These are phyloP conservation scores for Alloscopus bannaensis DNA, from an alignment of 2,888 invertebrate genomes.

Conservation along the genomic window DNA sequence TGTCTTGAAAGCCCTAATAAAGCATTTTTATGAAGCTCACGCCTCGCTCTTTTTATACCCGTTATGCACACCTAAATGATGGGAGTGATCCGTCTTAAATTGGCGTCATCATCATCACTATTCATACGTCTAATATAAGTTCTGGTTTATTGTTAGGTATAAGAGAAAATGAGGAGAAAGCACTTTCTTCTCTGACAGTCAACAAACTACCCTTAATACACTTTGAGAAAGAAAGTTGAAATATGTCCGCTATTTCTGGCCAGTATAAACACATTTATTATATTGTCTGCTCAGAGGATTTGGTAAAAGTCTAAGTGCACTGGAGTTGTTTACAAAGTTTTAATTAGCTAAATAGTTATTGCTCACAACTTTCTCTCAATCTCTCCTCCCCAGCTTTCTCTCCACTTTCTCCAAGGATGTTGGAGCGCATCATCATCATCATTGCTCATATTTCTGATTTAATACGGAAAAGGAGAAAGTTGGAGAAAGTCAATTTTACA, in stretches of 20 bases:
- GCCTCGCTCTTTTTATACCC: neutral
- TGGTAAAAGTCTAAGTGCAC: constrained; percentile 4
- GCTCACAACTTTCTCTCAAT: constrained; percentile 5
- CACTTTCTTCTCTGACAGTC: neutral
- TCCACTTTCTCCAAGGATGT: neutral
- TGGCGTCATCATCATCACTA: constrained; percentile 27
- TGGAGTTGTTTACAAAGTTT: constrained; percentile 46
- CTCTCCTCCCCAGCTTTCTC: constrained; percentile 10
- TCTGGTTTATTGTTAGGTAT: constrained; percentile 14
- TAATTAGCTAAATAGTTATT: constrained; percentile 48
- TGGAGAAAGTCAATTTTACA: too few relatives aligned
- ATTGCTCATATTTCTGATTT: constrained; percentile 25
- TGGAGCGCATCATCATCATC: neutral
- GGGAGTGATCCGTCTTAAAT: constrained; percentile 12
- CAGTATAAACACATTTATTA: neutral
- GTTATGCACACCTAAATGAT: neutral
- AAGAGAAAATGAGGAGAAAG: neutral
- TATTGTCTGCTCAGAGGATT: neutral
- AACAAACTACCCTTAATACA: neutral
- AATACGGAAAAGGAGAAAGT: neutral
- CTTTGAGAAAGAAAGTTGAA: neutral
- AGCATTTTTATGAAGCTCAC: constrained; percentile 50
- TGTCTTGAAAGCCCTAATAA: constrained; percentile 44
- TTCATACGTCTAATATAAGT: neutral
- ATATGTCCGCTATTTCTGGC: too few relatives aligned